Evolutionary conservation across 2,113 vertebrate species (phyloP).

Genomic region (Trogon surrucura): DNA sequence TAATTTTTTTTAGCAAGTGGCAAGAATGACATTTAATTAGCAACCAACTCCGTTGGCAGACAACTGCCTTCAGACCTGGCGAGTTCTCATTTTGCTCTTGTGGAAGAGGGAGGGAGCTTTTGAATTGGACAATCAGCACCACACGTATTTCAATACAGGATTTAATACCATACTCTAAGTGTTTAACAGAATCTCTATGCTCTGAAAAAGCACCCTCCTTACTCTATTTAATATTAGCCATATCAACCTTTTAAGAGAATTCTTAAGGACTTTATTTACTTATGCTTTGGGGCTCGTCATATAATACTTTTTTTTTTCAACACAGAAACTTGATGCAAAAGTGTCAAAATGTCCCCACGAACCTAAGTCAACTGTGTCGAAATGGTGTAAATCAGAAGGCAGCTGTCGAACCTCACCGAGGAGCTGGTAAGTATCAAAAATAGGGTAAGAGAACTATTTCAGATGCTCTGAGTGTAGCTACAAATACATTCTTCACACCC

Average conservation of each 20-base stretch:
- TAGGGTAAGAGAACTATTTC: neutral
- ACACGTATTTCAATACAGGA: accelerated
- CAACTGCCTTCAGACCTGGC: neutral
- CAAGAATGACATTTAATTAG: neutral
- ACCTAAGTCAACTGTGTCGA: neutral
- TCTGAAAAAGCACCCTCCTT: neutral
- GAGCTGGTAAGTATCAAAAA: neutral
- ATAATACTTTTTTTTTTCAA: neutral
- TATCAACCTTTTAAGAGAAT: neutral
- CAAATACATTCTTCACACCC: neutral
- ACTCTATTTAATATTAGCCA: neutral
- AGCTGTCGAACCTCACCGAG: neutral
- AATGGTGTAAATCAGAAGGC: neutral
- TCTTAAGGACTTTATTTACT: neutral
- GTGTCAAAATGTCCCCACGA: neutral
- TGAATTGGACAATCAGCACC: neutral
- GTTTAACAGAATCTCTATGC: neutral
- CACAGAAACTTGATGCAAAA: neutral
- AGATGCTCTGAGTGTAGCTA: neutral
- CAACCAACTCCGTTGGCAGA: neutral
- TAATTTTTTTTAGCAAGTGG: neutral
- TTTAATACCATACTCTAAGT: neutral
- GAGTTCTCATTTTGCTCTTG: neutral
- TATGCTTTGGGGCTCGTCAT: accelerated
- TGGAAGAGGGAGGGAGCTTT: neutral